A percentile compares a stretch with the other conserved stretches of the same genome.
phyloP scores from a whole-genome alignment of 1,140 invertebrate species.

The Drosophila repletoides region DNA sequence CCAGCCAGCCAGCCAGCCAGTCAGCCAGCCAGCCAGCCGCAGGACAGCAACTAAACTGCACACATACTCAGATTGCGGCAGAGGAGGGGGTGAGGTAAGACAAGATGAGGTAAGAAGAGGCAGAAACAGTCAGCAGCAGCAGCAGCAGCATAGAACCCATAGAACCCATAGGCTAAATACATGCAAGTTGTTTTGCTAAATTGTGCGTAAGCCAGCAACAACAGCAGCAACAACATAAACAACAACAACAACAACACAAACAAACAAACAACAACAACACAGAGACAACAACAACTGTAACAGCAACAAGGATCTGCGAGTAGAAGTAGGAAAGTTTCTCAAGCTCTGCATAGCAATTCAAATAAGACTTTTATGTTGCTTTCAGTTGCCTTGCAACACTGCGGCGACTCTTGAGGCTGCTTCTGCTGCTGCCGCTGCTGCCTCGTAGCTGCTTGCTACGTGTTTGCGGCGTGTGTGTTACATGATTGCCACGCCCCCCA shows the following conservation, averaged over 20 bases:
- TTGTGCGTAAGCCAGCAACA: constrained; percentile 69
- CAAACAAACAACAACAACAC: neutral
- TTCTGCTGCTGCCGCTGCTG: constrained; percentile 21
- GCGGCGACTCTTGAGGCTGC: constrained; percentile 22
- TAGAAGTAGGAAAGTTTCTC: constrained; percentile 65
- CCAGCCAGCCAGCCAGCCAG: no score
- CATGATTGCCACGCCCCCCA: constrained; percentile 62
- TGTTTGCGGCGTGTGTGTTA: constrained; percentile 75
- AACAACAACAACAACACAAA: constrained; percentile 1
- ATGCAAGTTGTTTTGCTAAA: constrained; percentile 78
- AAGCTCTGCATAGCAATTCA: constrained; percentile 75
- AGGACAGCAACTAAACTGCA: constrained; percentile 54
- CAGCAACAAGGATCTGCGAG: constrained; percentile 21
- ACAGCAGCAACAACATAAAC: constrained; percentile 17
- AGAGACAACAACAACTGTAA: constrained; percentile 14
- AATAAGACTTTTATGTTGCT: constrained; percentile 78
- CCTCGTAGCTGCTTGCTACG: constrained; percentile 45
- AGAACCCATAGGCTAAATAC: constrained; percentile 68
- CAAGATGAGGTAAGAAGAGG: neutral
- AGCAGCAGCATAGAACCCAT: constrained; percentile 9
- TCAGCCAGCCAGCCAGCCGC: no score
- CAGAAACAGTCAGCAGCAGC: neutral
- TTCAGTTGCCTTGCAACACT: constrained; percentile 34
- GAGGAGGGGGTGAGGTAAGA: neutral
- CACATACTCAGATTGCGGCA: constrained; percentile 13